Percentiles rank a stretch among this genome's conserved stretches.
Conservation (phyloP, 2,797 vertebrate species). For the Odontamblyopus rebecca region DNA sequence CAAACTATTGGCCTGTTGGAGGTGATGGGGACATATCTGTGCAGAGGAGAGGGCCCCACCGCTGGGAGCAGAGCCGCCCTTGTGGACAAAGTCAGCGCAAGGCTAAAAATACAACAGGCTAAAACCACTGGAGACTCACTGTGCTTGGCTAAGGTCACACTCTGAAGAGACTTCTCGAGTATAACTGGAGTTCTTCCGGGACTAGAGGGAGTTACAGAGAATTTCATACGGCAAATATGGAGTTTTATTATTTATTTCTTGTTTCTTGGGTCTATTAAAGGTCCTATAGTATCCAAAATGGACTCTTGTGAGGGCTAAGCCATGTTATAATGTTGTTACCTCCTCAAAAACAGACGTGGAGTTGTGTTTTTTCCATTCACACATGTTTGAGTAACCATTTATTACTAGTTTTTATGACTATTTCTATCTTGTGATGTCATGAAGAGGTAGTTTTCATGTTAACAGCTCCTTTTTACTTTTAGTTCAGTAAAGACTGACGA, state of each 20-base stretch:
- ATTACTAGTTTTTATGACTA: no score
- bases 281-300: no score
- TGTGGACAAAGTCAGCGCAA: slow-evolving; percentile 8
- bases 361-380: no score
- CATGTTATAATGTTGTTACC: no score
- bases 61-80: background rate
- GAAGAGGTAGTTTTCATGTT: no score
- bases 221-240: background rate
- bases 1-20: background rate
- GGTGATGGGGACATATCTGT: background rate
- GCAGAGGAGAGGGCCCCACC: background rate
- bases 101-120: slow-evolving; percentile 9
- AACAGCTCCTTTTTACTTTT: no score
- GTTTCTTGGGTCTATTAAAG: no score
- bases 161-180: background rate
- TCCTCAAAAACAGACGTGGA: no score
- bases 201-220: background rate
- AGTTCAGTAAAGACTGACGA: no score
- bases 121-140: background rate
- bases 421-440: no score
- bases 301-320: no score
- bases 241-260: background rate
- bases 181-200: background rate
- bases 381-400: no score
- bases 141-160: background rate